Base-by-base conservation (phyloP, 2,888 invertebrate genomes). In the Drosophila seclusa region DNA sequence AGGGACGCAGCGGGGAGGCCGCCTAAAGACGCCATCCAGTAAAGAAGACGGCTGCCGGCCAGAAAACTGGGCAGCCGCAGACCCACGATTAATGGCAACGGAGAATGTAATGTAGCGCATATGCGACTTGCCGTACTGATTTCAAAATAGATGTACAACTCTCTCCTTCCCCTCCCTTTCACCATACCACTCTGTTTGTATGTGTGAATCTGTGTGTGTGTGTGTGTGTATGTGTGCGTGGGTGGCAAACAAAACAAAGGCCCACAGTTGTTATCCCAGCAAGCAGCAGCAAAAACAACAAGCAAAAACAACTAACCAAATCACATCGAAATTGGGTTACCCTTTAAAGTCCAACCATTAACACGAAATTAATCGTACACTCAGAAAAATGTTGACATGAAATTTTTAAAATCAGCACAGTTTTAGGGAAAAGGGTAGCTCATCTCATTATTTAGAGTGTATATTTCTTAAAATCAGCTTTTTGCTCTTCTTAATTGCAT, bases 71-170 rank as follows among this genome's bases (percentile, higher is more conserved):
- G 58, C 80, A 64, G 65, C 69, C 63, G 72, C 80, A 84, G 82
- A 69, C 68, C 70, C 87, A 89, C 85, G 85, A 85, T 89, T 85
- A 85, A 85, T 85, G 86, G 90, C 85, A 83, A 86, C 78, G 83
- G 72, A 83, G 78, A 88, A 85, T 80, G 86, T 85, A 85, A 85
- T 85, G 85, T 85, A 85, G 85, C 85, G 89, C 87, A 89, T 84
- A 89, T 84, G 89, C 71, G 82, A 89, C 87, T 83, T 89, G 84
- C 89, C 84, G 76, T 89, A 80, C 85, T 80, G 85, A 85, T 85
- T 85, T 89, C 85, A 81, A 89, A 84, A 89, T 89, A 81, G 63
- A 62, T 78, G 68, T 64, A 59, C 55, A 55, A 49, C 32, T 54
- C 54, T 18, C 53, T 21, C 53, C 53, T 5, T n/a, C 10, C 2